Percentiles rank a stretch among this genome's conserved stretches.
phyloP scores from a whole-genome alignment of 1,140 invertebrate genomes.

The Homarus americanus region DNA sequence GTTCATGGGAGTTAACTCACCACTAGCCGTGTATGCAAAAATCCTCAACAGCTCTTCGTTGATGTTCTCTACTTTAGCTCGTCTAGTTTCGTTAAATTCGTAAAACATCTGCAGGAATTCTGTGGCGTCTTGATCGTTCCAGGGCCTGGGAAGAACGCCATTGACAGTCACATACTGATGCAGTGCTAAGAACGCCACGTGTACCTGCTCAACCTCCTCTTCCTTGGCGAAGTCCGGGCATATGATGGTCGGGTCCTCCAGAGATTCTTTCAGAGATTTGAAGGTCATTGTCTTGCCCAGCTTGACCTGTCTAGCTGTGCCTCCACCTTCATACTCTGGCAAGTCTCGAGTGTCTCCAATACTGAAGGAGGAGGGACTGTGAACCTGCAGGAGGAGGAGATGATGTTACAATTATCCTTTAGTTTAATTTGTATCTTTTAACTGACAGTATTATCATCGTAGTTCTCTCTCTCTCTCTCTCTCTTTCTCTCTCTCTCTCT shows the following conservation, averaged over 20 bases:
- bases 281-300: slow-evolving; percentile 93
- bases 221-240: slow-evolving; percentile 97
- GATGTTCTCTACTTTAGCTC: slow-evolving; percentile 83
- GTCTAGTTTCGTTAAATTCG: slow-evolving; percentile 79
- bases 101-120: slow-evolving; percentile 87
- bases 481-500: too few relatives aligned
- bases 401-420: not conserved
- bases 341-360: slow-evolving; percentile 93
- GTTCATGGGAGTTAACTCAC: slow-evolving; percentile 94
- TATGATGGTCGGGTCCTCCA: slow-evolving; percentile 90
- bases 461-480: too few relatives aligned
- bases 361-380: slow-evolving; percentile 97
- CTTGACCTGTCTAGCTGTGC: slow-evolving; percentile 96
- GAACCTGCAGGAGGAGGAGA: slow-evolving; percentile 78
- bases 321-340: slow-evolving; percentile 83
- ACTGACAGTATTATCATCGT: too few relatives aligned
- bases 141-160: slow-evolving; percentile 85
- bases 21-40: slow-evolving; percentile 86
- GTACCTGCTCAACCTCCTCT: slow-evolving; percentile 91
- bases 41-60: slow-evolving; percentile 86
- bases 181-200: slow-evolving; percentile 91
- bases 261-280: slow-evolving; percentile 86
- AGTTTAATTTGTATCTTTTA: too few relatives aligned
- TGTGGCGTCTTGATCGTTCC: slow-evolving; percentile 87
- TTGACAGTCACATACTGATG: slow-evolving; percentile 84